A percentile compares a stretch with the other conserved stretches of the same genome.
phyloP scores from a whole-genome alignment of 2,113 vertebrate genomes.

The Myrmecophaga tridactyla region DNA sequence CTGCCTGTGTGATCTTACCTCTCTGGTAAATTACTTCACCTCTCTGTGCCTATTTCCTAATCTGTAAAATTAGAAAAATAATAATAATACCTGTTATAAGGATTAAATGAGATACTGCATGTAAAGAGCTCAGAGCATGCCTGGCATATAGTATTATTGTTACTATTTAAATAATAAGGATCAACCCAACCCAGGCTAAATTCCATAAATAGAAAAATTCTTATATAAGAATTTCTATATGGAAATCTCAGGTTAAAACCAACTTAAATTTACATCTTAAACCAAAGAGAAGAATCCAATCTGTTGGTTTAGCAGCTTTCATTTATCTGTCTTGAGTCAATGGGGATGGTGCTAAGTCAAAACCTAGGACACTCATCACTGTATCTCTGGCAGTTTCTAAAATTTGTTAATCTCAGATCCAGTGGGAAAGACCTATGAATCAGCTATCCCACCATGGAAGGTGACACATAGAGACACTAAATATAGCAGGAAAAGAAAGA shows the following conservation, averaged over 20 bases:
- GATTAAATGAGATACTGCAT: not conserved
- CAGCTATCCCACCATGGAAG: not conserved
- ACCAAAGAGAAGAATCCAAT: not conserved
- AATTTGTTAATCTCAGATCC: not conserved
- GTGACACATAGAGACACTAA: not conserved
- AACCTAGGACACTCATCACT: not conserved
- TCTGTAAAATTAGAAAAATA: slow-evolving; percentile 22
- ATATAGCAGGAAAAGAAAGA: not conserved
- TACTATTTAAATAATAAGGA: slow-evolving; percentile 1
- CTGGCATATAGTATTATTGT: not conserved
- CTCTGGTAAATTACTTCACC: slow-evolving; percentile 33
- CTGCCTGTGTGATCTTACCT: not conserved
- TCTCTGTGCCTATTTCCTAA: slow-evolving; percentile 2
- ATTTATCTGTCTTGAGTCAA: not conserved
- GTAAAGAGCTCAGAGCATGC: slow-evolving; percentile 12
- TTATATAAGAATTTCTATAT: not conserved
- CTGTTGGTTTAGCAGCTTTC: not conserved
- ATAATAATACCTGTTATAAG: not conserved
- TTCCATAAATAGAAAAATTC: slow-evolving; percentile 18
- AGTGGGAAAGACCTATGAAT: not conserved
- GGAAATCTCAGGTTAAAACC: slow-evolving; percentile 7
- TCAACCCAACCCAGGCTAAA: not conserved
- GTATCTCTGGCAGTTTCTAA: not conserved
- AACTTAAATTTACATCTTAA: slow-evolving; percentile 32
- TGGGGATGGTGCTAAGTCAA: not conserved